phyloP scores from a whole-genome alignment of 2,797 vertebrate genomes.

The Tenualosa ilisha region DNA sequence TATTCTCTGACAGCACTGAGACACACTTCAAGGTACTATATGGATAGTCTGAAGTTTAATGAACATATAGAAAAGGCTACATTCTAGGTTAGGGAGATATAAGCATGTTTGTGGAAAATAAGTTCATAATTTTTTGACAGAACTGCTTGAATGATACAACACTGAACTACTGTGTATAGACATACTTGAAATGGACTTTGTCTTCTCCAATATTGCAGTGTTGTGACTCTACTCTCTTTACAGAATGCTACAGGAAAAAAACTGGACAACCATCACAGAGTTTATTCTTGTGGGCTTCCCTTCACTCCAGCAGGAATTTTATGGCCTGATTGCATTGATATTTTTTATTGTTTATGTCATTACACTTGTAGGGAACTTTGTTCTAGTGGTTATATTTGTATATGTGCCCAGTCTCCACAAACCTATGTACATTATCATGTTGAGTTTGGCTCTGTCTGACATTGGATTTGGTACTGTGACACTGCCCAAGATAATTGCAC shows the following conservation, averaged over 20 bases:
- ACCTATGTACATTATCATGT: conserved; percentile 73
- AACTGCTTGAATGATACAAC: too few species aligned
- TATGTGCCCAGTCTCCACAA: conserved; percentile 65
- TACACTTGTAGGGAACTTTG: conserved; percentile 60
- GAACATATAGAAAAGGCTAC: too few species aligned
- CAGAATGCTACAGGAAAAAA: conserved; percentile 41
- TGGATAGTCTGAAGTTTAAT: too few species aligned
- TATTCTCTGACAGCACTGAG: too few species aligned
- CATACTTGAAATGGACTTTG: too few species aligned
- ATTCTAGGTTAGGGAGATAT: too few species aligned
- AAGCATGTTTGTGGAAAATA: too few species aligned
- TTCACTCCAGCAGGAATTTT: conserved; percentile 51
- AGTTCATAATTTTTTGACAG: too few species aligned
- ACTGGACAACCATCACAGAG: conserved; percentile 39
- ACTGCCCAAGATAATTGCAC: conserved; percentile 64
- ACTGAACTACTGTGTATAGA: too few species aligned
- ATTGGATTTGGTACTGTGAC: conserved; percentile 63
- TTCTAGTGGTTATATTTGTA: conserved; percentile 61
- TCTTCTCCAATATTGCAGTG: too few species aligned
- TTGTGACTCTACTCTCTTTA: background rate
- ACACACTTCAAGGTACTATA: too few species aligned
- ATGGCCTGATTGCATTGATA: conserved; percentile 48
- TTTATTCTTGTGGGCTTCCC: conserved; percentile 70
- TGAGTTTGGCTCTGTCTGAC: conserved; percentile 68
- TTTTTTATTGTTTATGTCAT: conserved; percentile 59